Evolutionary conservation across 2,888 invertebrate genomes (phyloP).

Genomic region (Drosophila quinaria): DNA sequence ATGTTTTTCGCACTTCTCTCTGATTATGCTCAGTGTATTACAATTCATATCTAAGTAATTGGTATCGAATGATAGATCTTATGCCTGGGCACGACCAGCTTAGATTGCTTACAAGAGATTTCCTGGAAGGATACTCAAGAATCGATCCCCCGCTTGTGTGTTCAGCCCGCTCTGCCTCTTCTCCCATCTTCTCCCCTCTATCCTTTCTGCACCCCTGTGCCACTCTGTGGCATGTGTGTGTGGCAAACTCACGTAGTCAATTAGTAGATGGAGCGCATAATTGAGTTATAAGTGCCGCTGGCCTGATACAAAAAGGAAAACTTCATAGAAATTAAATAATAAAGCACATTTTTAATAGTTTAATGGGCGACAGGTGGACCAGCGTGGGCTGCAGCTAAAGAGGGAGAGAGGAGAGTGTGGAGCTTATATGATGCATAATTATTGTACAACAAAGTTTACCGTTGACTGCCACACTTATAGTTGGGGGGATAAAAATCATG

Average conservation of each 20-base stretch:
- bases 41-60: slow-evolving; percentile 44
- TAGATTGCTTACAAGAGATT: slow-evolving; percentile 38
- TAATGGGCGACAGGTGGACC: slow-evolving; percentile 52
- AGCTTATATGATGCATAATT: slow-evolving; percentile 52
- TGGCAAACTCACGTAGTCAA: slow-evolving; percentile 36
- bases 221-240: slow-evolving; percentile 18
- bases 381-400: slow-evolving; percentile 35
- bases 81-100: slow-evolving; percentile 46
- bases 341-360: slow-evolving; percentile 63
- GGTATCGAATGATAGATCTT: slow-evolving; percentile 56
- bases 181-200: not conserved
- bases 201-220: no score
- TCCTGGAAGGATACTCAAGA: slow-evolving; percentile 41
- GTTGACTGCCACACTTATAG: slow-evolving; percentile 73
- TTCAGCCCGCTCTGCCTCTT: not conserved
- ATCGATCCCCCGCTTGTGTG: slow-evolving; percentile 5
- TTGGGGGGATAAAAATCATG: not conserved
- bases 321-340: slow-evolving; percentile 67
- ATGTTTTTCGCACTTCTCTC: not conserved
- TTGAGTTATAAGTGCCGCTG: slow-evolving; percentile 68
- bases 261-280: slow-evolving; percentile 52
- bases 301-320: slow-evolving; percentile 30
- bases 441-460: slow-evolving; percentile 52
- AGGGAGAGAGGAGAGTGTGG: not conserved
- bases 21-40: slow-evolving; percentile 39